These are phyloP conservation scores for Sebastes elongatus DNA, from an alignment of 2,797 vertebrate genomes.

Conservation along the genomic window DNA sequence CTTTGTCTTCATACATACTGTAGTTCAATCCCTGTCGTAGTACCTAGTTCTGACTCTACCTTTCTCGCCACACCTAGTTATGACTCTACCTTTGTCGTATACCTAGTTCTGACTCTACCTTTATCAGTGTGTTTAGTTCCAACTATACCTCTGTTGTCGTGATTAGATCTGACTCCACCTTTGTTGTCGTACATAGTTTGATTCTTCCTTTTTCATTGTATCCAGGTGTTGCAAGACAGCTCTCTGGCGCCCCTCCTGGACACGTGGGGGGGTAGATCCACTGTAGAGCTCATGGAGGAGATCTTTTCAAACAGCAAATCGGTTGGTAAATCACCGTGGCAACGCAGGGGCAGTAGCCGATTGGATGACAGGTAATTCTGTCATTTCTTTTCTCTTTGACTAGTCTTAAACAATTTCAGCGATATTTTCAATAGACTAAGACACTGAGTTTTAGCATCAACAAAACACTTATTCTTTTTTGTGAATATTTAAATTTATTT, in stretches of 20 bases:
- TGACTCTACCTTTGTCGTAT: background rate
- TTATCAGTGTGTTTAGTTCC: background rate
- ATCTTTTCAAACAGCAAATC: slow-evolving; percentile 81
- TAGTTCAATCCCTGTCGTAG: no score
- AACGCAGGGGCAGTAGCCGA: slow-evolving; percentile 38
- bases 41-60: background rate
- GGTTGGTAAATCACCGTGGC: slow-evolving; percentile 67
- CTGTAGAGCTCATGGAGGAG: slow-evolving; percentile 93
- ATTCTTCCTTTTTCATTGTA: background rate
- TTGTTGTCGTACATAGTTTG: background rate
- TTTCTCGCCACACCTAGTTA: background rate
- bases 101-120: background rate
- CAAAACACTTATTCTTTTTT: background rate
- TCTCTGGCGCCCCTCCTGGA: slow-evolving; percentile 90
- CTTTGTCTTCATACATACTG: background rate
- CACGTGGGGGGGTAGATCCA: slow-evolving; percentile 88
- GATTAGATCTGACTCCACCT: background rate
- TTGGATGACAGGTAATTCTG: slow-evolving; percentile 73
- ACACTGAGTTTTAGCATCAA: background rate
- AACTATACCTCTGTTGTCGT: background rate
- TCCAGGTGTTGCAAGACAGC: slow-evolving; percentile 78
- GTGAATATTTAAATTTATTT: background rate
- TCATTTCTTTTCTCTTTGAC: background rate
- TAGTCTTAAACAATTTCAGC: background rate
- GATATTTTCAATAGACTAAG: background rate